Percentiles rank a stretch among this genome's conserved stretches.
phyloP scores from a whole-genome alignment of 2,113 vertebrate species.

The Xyliphius kryptos region DNA sequence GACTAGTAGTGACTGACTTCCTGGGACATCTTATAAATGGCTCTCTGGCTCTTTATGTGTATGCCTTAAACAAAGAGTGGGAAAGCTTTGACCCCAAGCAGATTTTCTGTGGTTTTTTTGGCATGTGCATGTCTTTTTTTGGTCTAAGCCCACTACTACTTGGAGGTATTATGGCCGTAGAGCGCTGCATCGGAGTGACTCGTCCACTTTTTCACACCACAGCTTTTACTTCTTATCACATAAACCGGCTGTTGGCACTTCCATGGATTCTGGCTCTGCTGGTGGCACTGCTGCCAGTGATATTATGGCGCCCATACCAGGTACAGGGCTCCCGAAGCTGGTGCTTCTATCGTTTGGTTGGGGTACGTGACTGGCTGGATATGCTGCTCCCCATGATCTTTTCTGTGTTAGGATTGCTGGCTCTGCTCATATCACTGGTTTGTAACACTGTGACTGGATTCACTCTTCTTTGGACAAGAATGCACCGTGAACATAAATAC shows the following conservation, averaged over 20 bases:
- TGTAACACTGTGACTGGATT: conserved; percentile 87
- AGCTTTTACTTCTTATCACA: conserved; percentile 74
- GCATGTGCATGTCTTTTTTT: conserved; percentile 89
- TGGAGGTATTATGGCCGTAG: conserved; percentile 89
- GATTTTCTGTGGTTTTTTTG: conserved; percentile 80
- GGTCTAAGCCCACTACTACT: conserved; percentile 87
- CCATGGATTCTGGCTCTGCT: conserved; percentile 80
- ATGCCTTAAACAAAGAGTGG: conserved; percentile 80
- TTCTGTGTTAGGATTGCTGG: conserved; percentile 80
- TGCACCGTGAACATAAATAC: conserved; percentile 48
- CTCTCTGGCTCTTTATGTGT: conserved; percentile 83
- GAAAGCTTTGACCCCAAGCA: conserved; percentile 75
- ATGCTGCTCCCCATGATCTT: conserved; percentile 83
- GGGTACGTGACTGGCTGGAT: conserved; percentile 78
- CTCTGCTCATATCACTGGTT: conserved; percentile 79
- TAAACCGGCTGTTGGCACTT: conserved; percentile 76
- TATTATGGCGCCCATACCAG: conserved; percentile 75
- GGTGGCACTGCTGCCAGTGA: conserved; percentile 80
- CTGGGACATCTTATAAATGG: conserved; percentile 90
- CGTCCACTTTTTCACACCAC: conserved; percentile 89
- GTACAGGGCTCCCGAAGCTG: conserved; percentile 87
- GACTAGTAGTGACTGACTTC: conserved; percentile 87
- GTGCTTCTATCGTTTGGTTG: conserved; percentile 86
- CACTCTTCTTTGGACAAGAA: conserved; percentile 75
- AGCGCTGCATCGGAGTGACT: conserved; percentile 88